phyloP scores from a whole-genome alignment of 2,888 invertebrate species.

The Hipparchia sbordonii region DNA sequence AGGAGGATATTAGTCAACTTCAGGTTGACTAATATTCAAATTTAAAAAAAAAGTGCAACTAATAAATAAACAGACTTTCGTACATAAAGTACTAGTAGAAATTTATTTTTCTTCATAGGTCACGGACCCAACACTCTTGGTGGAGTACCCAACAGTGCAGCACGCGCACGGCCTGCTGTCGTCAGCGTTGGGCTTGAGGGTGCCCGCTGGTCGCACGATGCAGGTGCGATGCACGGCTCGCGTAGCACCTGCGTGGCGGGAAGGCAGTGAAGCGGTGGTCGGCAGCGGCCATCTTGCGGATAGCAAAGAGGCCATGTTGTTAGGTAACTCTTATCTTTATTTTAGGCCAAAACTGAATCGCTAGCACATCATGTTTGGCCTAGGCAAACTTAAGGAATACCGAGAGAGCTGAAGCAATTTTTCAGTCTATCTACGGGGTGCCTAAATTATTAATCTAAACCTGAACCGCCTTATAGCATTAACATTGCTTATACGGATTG shows the following conservation, averaged over 20 bases:
- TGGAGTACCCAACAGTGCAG: slow-evolving; percentile 71
- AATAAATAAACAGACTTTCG: too few species aligned
- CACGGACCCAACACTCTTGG: slow-evolving; percentile 64
- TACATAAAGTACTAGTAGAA: too few species aligned
- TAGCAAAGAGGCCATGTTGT: slow-evolving; percentile 76
- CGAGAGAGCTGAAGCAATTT: too few species aligned
- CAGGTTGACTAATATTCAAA: too few species aligned
- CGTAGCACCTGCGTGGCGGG: slow-evolving; percentile 75
- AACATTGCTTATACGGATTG: too few species aligned
- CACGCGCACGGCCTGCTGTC: slow-evolving; percentile 73
- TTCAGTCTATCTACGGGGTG: too few species aligned
- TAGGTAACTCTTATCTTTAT: slow-evolving; percentile 55
- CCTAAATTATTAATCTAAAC: too few species aligned
- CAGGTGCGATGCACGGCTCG: slow-evolving; percentile 74
- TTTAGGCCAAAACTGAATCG: background rate
- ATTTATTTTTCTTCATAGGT: slow-evolving; percentile 53
- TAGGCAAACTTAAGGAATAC: too few species aligned
- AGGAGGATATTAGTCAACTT: too few species aligned
- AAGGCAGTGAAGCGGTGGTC: slow-evolving; percentile 76
- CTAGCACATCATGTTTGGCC: too few species aligned
- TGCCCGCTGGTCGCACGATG: slow-evolving; percentile 71
- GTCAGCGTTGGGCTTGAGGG: slow-evolving; percentile 68
- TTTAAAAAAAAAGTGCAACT: too few species aligned
- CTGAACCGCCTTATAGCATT: too few species aligned
- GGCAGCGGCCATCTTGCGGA: slow-evolving; percentile 74